Evolutionary conservation across 2,797 vertebrate genomes (phyloP).

Genomic region (Antennarius maculatus): DNA sequence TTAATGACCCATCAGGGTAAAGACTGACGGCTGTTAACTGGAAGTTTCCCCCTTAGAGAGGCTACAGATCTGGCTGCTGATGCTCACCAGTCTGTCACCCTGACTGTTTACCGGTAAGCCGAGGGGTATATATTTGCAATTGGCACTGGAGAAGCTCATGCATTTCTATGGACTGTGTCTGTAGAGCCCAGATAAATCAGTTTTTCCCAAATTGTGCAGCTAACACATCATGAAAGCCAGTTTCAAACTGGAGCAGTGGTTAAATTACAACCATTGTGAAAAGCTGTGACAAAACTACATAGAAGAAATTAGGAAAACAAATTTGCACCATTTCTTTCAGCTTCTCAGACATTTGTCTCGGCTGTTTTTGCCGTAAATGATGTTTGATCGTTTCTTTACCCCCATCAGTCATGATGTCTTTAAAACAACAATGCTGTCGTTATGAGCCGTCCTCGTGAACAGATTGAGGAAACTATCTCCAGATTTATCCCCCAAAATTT

Average conservation of each 20-base stretch:
- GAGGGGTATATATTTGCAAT: constrained; percentile 34
- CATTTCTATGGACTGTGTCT: constrained; percentile 24
- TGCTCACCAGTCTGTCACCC: no score
- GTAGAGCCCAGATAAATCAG: constrained; percentile 55
- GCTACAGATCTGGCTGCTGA: neutral
- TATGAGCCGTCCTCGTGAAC: no score
- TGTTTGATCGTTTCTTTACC: no score
- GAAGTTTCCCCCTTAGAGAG: no score
- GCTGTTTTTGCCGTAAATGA: no score
- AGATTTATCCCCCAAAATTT: no score
- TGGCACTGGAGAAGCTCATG: neutral
- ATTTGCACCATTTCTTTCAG: neutral
- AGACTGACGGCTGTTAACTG: no score
- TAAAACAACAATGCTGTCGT: no score
- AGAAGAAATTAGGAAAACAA: neutral
- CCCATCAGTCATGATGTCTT: no score
- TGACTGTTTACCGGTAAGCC: no score
- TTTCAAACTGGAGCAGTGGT: neutral
- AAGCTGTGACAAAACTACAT: neutral
- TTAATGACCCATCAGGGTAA: neutral
- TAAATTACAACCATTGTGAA: neutral
- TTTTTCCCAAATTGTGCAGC: constrained; percentile 31
- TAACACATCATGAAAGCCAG: neutral
- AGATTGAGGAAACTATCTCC: no score
- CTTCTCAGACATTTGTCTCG: no score